Conservation (phyloP, 2,888 invertebrate species). For the Cosmia pyralina region DNA sequence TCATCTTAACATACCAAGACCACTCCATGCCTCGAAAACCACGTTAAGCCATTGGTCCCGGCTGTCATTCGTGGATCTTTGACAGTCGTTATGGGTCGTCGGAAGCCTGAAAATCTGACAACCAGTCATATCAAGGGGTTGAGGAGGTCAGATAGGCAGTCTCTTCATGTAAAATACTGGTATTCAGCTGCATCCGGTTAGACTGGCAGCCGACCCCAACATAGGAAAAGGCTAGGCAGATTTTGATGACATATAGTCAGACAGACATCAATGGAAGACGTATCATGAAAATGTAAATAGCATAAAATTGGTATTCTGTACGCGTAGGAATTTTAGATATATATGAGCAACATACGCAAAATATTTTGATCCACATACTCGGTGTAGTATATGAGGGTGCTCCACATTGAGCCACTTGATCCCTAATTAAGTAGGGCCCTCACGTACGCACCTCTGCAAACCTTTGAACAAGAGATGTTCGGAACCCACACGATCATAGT, state of each 20-base stretch:
- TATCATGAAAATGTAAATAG: constrained; percentile 44
- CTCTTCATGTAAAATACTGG: too few relatives aligned
- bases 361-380: constrained; percentile 59
- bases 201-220: too few relatives aligned
- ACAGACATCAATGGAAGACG: constrained; percentile 10
- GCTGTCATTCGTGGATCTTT: too few relatives aligned
- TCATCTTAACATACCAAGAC: too few relatives aligned
- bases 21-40: too few relatives aligned
- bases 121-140: too few relatives aligned
- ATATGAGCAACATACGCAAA: constrained; percentile 58
- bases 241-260: neutral
- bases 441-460: constrained; percentile 79
- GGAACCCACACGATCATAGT: constrained; percentile 58
- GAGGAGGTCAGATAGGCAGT: too few relatives aligned
- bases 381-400: constrained; percentile 36
- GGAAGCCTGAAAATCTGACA: too few relatives aligned
- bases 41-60: too few relatives aligned
- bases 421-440: constrained; percentile 78
- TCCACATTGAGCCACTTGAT: constrained; percentile 71
- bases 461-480: constrained; percentile 75
- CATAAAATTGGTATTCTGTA: constrained; percentile 60
- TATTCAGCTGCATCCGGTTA: too few relatives aligned
- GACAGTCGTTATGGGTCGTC: too few relatives aligned
- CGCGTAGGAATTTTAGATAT: constrained; percentile 44
- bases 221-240: too few relatives aligned